Base-by-base conservation (phyloP, 2,113 vertebrate species). In the Mixornis gularis region DNA sequence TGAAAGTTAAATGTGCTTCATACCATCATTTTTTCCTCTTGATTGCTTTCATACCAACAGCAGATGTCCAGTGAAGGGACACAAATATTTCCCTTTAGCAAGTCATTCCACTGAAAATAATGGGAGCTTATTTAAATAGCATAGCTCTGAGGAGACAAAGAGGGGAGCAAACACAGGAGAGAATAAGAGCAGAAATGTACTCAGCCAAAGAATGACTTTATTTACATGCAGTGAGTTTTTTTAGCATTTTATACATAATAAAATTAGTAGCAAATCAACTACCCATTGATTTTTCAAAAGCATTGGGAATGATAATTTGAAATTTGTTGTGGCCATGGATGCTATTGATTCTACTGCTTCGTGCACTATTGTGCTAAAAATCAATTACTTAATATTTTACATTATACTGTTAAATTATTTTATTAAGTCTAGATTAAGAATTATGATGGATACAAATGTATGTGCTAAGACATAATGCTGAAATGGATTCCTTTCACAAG, bases 81-180 rank as follows among this genome's bases (percentile, higher is more conserved):
- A 95, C 89, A 95, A 95, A 96, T 95, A 95, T 97, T 96, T 96
- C 96, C 95, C 94, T 95, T 96, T 89, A 94, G 95, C 93, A 96
- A 97, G 87, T 95, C 92, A 96, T 95, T 96, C 85, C 85, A 91
- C 95, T 97, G 96, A 97, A 97, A 96, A 96, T 96, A 97, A 97
- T 73, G 64, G 92, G 53, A 92, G 87, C 48, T 85, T 94, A 89
- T 95, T 97, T 89, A 91, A 97, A 97, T 94, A 91, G 79, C 58
- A 29, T 81, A 68, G 89, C 78, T 95, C 77, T 40, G 60, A 93
- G 90, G 87, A 96, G 80, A 89, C 55, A 81, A 95, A 90, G 85
- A 0, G 29, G 77, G 80, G 43, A 93, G 32, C 20, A 85, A 84
- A 58, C 55, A 92, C 52, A 70, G 48, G 43, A 87, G 58, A 91